A percentile compares a stretch with the other conserved stretches of the same genome.
phyloP scores from a whole-genome alignment of 2,888 invertebrate species.

The Agrotis clavis region DNA sequence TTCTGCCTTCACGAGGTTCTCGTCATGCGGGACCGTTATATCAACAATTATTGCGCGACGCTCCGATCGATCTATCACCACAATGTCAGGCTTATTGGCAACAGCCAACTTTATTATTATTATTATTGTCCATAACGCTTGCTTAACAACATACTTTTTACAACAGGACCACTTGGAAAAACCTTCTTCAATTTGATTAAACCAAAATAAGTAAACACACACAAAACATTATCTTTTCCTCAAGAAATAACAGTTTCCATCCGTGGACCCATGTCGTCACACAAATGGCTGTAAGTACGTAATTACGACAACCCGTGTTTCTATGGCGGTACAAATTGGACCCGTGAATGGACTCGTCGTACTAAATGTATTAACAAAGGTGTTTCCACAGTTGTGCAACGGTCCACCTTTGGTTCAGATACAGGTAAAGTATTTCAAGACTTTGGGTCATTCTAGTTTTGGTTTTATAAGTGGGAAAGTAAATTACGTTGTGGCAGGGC shows the following conservation, averaged over 20 bases:
- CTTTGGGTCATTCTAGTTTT: background rate
- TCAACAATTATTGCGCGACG: too few relatives aligned
- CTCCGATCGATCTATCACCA: too few relatives aligned
- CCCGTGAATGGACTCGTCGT: background rate
- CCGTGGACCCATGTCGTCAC: slow-evolving; percentile 18
- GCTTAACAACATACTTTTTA: too few relatives aligned
- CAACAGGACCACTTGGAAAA: too few relatives aligned
- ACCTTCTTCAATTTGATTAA: too few relatives aligned
- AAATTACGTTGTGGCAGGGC: background rate
- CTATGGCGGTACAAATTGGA: slow-evolving; percentile 11
- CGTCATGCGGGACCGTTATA: too few relatives aligned
- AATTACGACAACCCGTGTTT: slow-evolving; percentile 12
- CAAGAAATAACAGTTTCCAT: slow-evolving; percentile 14
- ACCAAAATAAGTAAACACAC: slow-evolving; percentile 4
- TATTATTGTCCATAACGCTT: too few relatives aligned
- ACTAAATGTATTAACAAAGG: background rate
- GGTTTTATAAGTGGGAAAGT: background rate
- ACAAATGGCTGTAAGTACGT: slow-evolving; percentile 5
- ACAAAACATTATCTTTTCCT: slow-evolving; percentile 2
- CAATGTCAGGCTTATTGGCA: too few relatives aligned
- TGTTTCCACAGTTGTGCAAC: background rate
- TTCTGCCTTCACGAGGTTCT: too few relatives aligned
- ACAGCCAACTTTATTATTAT: too few relatives aligned
- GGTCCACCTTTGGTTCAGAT: background rate
- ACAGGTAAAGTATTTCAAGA: background rate